Conservation (phyloP, 1,140 invertebrate species). For the Eciton burchellii region DNA sequence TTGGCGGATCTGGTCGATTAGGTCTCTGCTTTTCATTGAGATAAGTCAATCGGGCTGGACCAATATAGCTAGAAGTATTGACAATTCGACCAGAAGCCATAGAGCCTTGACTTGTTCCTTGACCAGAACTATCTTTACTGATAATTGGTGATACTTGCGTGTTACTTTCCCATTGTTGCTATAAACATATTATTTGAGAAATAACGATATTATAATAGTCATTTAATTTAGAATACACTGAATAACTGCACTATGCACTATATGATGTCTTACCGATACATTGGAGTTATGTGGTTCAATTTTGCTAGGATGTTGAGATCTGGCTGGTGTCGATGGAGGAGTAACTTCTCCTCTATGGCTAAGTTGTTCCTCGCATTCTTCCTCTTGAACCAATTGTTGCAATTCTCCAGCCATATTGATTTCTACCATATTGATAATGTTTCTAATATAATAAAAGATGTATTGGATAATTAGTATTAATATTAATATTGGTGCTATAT, state of each 20-base stretch:
- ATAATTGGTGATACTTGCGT: conserved; percentile 80
- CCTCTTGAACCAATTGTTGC: conserved; percentile 83
- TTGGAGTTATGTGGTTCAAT: conserved; percentile 73
- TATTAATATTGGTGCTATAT: no score
- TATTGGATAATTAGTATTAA: background rate
- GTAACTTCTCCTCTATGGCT: conserved; percentile 80
- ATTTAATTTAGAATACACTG: background rate
- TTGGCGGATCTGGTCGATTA: conserved; percentile 81
- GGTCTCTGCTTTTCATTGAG: conserved; percentile 86
- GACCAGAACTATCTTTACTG: conserved; percentile 84
- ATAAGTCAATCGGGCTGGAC: conserved; percentile 85
- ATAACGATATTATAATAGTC: conserved; percentile 9
- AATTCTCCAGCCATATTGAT: conserved; percentile 79
- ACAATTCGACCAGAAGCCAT: conserved; percentile 81
- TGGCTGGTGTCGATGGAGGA: conserved; percentile 81
- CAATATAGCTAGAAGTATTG: conserved; percentile 79
- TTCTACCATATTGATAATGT: conserved; percentile 77
- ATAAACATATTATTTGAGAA: conserved; percentile 48
- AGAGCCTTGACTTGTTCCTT: conserved; percentile 83
- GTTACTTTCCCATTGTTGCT: conserved; percentile 84
- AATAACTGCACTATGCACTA: conserved; percentile 9
- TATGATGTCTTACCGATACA: conserved; percentile 69
- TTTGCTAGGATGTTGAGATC: conserved; percentile 74
- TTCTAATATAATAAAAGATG: background rate
- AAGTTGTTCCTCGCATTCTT: conserved; percentile 81